Evolutionary conservation across 1,140 invertebrate species (phyloP).

Genomic region (Bombus superbus): DNA sequence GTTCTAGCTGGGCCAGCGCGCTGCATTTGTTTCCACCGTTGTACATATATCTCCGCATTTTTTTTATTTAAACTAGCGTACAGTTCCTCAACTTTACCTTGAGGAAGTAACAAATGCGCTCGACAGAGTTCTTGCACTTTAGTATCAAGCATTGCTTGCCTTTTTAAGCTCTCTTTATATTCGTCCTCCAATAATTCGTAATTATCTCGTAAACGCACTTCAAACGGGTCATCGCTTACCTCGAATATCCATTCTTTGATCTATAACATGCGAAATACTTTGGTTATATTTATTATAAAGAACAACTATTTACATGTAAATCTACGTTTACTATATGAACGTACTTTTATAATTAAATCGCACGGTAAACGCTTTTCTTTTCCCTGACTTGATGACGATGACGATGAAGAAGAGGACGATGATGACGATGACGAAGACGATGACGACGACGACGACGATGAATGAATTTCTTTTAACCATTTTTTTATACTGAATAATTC

Average conservation of each 20-base stretch:
- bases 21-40: constrained; percentile 93
- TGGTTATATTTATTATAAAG: neutral
- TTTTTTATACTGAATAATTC: constrained; percentile 95
- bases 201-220: constrained; percentile 97
- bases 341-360: constrained; percentile 94
- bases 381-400: neutral
- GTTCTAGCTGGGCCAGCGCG: constrained; percentile 88
- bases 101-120: constrained; percentile 91
- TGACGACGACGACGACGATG: constrained; percentile 24
- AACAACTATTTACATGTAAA: neutral
- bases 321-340: neutral
- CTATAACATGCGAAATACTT: constrained; percentile 77
- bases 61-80: constrained; percentile 93
- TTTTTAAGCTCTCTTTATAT: constrained; percentile 96
- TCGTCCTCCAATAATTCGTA: constrained; percentile 98
- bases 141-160: constrained; percentile 94
- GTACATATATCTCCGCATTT: constrained; percentile 97
- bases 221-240: constrained; percentile 98
- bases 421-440: neutral
- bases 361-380: constrained; percentile 88
- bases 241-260: constrained; percentile 93
- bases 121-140: constrained; percentile 93
- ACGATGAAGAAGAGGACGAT: neutral
- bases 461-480: constrained; percentile 92
- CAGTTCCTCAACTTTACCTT: constrained; percentile 94